Evolutionary conservation across 1,140 invertebrate genomes (phyloP).

Genomic region (Psix sp.): DNA sequence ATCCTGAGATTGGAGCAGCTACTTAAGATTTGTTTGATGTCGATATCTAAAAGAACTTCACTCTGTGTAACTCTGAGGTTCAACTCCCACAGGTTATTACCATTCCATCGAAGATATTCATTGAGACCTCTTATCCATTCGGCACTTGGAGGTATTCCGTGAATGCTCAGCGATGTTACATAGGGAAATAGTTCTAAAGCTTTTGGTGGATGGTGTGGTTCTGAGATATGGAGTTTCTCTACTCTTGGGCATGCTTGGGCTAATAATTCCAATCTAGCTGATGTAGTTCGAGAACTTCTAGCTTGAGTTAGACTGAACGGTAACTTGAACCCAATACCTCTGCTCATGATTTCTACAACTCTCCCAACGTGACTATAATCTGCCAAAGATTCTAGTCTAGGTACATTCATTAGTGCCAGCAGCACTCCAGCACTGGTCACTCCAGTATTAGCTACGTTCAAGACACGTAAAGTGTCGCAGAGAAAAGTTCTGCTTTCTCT

Average conservation of each 20-base stretch:
- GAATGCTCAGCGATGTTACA: conserved; percentile 72
- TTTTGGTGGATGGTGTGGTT: conserved; percentile 74
- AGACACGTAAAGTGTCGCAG: conserved; percentile 71
- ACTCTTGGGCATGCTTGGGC: conserved; percentile 73
- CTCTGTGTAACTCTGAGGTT: conserved; percentile 67
- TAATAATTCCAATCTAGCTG: conserved; percentile 69
- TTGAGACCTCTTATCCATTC: conserved; percentile 74
- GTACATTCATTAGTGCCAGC: conserved; percentile 71
- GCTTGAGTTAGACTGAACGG: conserved; percentile 72
- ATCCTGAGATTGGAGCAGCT: conserved; percentile 70
- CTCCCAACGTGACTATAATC: conserved; percentile 75
- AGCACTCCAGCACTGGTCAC: conserved; percentile 74
- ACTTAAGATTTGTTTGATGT: conserved; percentile 69
- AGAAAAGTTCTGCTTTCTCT: conserved; percentile 72
- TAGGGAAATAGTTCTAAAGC: conserved; percentile 70
- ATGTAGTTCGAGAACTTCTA: conserved; percentile 69
- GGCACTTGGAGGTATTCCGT: conserved; percentile 68
- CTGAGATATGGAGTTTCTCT: conserved; percentile 72
- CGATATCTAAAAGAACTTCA: conserved; percentile 66
- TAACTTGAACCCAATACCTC: conserved; percentile 63
- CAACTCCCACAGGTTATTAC: conserved; percentile 68
- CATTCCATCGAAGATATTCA: conserved; percentile 71
- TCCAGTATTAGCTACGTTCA: conserved; percentile 75
- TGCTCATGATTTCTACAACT: conserved; percentile 73
- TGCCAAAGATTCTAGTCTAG: conserved; percentile 73